Base-by-base conservation (phyloP, 2,888 invertebrate species). In the Melanostoma mellinum region DNA sequence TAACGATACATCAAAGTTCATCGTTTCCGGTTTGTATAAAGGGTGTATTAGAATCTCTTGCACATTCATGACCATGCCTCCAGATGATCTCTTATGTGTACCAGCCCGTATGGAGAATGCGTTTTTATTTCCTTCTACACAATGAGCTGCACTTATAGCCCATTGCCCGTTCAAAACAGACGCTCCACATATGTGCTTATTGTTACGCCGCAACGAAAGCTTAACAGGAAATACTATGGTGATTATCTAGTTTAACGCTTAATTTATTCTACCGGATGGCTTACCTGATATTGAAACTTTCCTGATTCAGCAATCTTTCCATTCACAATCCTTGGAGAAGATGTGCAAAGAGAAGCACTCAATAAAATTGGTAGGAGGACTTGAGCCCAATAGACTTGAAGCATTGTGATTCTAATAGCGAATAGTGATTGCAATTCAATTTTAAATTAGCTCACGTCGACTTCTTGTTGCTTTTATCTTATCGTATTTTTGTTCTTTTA, bases 61-160 rank as follows among this genome's bases (percentile, higher is more conserved):
- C 2, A 90, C 86, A 6, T 69, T 65, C 77, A 89, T 86, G 0
- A 90, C 74, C 30, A 65, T 86, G 20, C 90, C 90, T 3, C 89
- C 89, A 0, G 85, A 82, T 6, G 86, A 85, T 38, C 90, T 88
- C 33, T 48, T 77, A 0, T 86, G 81, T 36, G 88, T 89, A 2
- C 90, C 90, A 63, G 87, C 79, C 0, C 90, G 89, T 30, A 90
- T 65, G 0, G 88, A 87, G 71, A 88, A 89, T 38, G 88, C 86
- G 4, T 86, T 85, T 0, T 89, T 88, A 10, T 82, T 80, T 0
- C 87, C 88, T 52, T 89, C 88, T 6, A 90, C 79, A 72, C 90
- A 90, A 56, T 90, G 90, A 2, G 90, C 90, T 2, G 90, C 90
- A 2, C 88, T 90, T 52, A 90, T 87, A 0, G 90, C 89, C 90